These are phyloP conservation scores for Noctua janthina DNA, from an alignment of 2,888 invertebrate species.

Conservation along the genomic window DNA sequence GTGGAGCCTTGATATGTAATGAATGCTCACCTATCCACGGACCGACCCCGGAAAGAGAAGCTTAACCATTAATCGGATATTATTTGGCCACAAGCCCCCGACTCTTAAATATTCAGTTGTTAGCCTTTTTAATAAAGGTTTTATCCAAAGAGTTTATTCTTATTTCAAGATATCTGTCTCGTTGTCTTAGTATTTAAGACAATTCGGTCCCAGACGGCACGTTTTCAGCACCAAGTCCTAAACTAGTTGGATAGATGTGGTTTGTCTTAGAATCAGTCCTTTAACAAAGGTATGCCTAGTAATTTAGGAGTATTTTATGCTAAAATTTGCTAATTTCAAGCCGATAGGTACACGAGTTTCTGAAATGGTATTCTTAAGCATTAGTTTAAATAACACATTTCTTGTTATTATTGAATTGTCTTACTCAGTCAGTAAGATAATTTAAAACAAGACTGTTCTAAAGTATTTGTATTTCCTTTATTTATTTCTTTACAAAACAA, in stretches of 20 bases:
- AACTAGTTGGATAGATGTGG: constrained; percentile 35
- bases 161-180: neutral
- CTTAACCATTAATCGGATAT: neutral
- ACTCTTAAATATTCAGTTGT: neutral
- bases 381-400: neutral
- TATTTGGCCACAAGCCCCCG: neutral
- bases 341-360: neutral
- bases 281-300: neutral
- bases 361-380: neutral
- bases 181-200: constrained; percentile 4
- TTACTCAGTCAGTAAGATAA: neutral
- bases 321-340: constrained; percentile 3
- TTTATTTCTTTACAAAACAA: too few relatives aligned
- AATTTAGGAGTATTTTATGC: neutral
- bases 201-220: neutral
- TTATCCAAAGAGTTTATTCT: neutral
- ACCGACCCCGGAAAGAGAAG: neutral
- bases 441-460: neutral
- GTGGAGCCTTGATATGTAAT: neutral
- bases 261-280: constrained; percentile 16
- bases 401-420: neutral
- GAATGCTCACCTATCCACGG: neutral
- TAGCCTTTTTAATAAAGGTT: neutral
- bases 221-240: constrained; percentile 29
- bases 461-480: too few relatives aligned